Base-by-base conservation (phyloP, 2,888 invertebrate species). In the Lacanobia oleracea region DNA sequence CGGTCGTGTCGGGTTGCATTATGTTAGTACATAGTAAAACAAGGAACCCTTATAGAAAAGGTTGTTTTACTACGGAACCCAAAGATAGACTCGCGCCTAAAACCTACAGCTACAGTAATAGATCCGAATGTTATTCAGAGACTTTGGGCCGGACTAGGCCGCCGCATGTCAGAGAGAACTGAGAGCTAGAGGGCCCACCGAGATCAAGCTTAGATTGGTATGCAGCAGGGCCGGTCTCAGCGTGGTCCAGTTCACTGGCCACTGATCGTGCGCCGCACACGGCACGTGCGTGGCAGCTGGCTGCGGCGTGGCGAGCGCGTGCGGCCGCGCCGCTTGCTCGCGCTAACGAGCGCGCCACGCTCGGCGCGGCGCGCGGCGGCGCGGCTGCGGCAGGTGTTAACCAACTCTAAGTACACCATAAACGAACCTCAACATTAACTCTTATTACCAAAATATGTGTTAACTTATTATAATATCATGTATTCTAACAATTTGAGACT, bases 331-430 rank as follows among this genome's bases (percentile, higher is more conserved):
- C 9, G 23, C 40, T 2, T 9, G 37, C 50, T 10, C 14, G 43
- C 23, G 10, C 54, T 75, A 73, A 73, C 67, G 43, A 67, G 67
- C 66, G 50, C n/a, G 7, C 14, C 75, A 75, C 54, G 48, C 48
- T 1, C 45, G 45, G 45, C 45, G 45, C 45, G 16, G 16, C 45
- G 45, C 45, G 45, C 16, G 16, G 45, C 45, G 16, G 16, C 45
- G 45, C 45, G 16, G 16, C 14, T 7, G 40, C 23, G 9, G 18
- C 27, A 45, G 59, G 63, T 72, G 79, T n/a, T 67, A 65, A 79
- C 18, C n/a, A 40, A 23, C 50, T 50, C 27, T 67, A 77, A 60
- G 27, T 51, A 67, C n/a, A n/a, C 27, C 48, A 64, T 61, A 51
- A 67, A 56, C 23, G 43, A 61, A 12, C 12, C 37, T 27, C 33